Conservation (phyloP, 1,140 invertebrate genomes). For the Calycopis cecrops region DNA sequence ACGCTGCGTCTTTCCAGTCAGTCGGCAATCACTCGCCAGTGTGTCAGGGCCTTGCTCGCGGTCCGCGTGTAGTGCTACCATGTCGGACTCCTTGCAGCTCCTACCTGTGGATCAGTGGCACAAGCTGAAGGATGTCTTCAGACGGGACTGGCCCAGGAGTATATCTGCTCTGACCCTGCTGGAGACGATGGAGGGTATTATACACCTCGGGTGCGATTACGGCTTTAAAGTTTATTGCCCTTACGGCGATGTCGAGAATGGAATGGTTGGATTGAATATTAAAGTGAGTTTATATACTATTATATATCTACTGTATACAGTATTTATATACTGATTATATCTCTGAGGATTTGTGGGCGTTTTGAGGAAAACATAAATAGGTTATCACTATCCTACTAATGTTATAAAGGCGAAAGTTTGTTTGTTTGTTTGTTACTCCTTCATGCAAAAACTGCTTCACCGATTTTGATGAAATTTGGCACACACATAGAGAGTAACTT, state of each 20-base stretch:
- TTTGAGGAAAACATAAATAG: too few species aligned
- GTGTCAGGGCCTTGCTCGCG: not conserved
- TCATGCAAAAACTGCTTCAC: too few species aligned
- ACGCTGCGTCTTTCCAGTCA: too few species aligned
- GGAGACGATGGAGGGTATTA: conserved; percentile 21
- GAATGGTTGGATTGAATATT: conserved; percentile 32
- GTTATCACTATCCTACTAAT: too few species aligned
- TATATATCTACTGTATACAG: too few species aligned
- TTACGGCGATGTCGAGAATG: conserved; percentile 27
- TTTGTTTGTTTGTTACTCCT: too few species aligned
- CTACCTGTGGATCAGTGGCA: conserved; percentile 26
- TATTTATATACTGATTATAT: too few species aligned
- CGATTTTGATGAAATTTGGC: too few species aligned
- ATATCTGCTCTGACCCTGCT: conserved; percentile 24
- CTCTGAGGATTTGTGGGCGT: too few species aligned
- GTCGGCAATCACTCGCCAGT: not conserved
- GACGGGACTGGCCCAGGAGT: conserved; percentile 26
- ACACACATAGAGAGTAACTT: too few species aligned
- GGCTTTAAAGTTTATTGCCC: conserved; percentile 38
- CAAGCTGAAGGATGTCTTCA: conserved; percentile 27
- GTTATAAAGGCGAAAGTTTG: too few species aligned
- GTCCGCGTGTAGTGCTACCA: not conserved
- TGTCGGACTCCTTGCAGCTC: conserved; percentile 25
- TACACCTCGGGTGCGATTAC: conserved; percentile 23
- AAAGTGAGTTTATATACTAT: conserved; percentile 16